phyloP scores from a whole-genome alignment of 2,113 vertebrate species.

The Corydoras maculifer region DNA sequence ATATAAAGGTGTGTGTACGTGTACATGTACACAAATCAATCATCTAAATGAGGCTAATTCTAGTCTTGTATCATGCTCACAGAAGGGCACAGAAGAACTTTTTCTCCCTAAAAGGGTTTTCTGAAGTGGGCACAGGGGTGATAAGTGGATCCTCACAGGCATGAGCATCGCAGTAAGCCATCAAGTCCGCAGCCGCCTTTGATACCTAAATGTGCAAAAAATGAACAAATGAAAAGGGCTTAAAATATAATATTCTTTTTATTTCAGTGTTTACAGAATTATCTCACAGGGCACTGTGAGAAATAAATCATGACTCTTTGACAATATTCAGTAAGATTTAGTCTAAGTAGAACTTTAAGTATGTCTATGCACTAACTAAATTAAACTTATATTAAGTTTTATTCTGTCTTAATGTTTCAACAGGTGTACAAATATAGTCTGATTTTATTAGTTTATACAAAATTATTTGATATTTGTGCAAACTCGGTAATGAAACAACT shows the following conservation, averaged over 20 bases:
- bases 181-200: slow-evolving; percentile 85
- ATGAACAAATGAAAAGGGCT: not conserved
- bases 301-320: too few relatives aligned
- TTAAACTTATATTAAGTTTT: too few relatives aligned
- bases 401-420: too few relatives aligned
- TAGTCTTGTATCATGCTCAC: slow-evolving; percentile 61
- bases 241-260: not conserved
- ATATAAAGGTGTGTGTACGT: not conserved
- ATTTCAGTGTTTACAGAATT: not conserved
- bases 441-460: too few relatives aligned
- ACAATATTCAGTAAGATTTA: too few relatives aligned
- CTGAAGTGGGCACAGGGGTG: slow-evolving; percentile 87
- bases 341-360: too few relatives aligned
- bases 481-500: too few relatives aligned
- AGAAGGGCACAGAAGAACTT: slow-evolving; percentile 90
- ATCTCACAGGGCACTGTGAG: too few relatives aligned
- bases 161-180: slow-evolving; percentile 87
- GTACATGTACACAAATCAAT: slow-evolving; percentile 44
- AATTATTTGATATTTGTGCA: too few relatives aligned
- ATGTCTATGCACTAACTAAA: too few relatives aligned
- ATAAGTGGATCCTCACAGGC: slow-evolving; percentile 85
- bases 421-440: too few relatives aligned
- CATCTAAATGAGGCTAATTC: slow-evolving; percentile 41
- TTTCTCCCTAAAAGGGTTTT: slow-evolving; percentile 92
- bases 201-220: slow-evolving; percentile 71